Evolutionary conservation across 2,113 vertebrate genomes (phyloP).

Genomic region (Thoracochromis brauschi): DNA sequence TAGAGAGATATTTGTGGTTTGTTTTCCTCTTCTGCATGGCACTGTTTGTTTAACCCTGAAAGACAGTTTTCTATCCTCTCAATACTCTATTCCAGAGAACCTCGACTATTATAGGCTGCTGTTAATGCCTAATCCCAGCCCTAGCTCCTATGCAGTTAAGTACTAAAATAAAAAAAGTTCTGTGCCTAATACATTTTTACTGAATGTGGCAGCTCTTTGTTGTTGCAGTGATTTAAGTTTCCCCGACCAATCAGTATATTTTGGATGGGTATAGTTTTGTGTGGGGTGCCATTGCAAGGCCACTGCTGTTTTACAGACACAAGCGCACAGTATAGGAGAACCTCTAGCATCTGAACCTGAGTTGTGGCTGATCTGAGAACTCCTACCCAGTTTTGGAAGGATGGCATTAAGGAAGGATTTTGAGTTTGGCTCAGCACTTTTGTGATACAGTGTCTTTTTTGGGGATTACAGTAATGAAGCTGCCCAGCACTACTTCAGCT

Average conservation of each 20-base stretch:
- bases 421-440: background rate
- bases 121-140: constrained; percentile 17
- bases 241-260: background rate
- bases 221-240: background rate
- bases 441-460: background rate
- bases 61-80: constrained; percentile 20
- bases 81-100: constrained; percentile 59
- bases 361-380: background rate
- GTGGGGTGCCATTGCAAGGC: background rate
- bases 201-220: background rate
- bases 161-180: background rate
- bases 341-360: background rate
- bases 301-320: background rate
- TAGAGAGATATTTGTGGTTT: constrained; percentile 54
- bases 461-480: background rate
- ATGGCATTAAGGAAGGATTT: background rate
- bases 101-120: constrained; percentile 70
- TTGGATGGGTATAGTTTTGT: background rate
- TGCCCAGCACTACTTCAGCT: background rate
- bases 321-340: background rate
- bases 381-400: background rate
- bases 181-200: constrained; percentile 15
- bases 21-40: constrained; percentile 46
- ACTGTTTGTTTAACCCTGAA: constrained; percentile 65
- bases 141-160: background rate